Conservation (phyloP, 2,113 vertebrate species). For the Nettapus auritus region DNA sequence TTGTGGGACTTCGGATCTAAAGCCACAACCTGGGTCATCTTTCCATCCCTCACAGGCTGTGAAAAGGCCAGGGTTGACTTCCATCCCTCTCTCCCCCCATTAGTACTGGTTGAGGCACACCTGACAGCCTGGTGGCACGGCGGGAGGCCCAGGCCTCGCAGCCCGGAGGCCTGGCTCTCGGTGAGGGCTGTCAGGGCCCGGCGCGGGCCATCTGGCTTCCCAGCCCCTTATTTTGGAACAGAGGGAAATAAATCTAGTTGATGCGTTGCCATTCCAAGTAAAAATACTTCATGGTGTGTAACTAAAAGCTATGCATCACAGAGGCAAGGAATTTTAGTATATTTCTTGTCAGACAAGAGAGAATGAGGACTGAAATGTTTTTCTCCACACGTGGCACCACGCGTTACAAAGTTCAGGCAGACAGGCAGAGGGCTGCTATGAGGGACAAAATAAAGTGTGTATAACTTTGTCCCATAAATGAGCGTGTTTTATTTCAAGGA, state of each 20-base stretch:
- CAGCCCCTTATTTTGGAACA: not conserved
- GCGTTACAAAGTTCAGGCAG: not conserved
- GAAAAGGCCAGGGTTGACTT: not conserved
- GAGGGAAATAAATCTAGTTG: not conserved
- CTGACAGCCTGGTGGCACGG: not conserved
- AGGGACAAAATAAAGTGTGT: not conserved
- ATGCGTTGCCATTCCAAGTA: not conserved
- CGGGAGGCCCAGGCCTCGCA: not conserved
- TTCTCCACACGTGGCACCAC: fast-evolving
- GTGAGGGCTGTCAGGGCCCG: not conserved
- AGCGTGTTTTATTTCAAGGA: not conserved
- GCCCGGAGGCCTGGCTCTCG: not conserved
- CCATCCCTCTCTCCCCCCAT: not conserved
- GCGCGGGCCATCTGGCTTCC: not conserved
- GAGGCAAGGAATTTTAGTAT: not conserved
- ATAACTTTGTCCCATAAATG: not conserved
- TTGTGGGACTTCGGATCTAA: not conserved
- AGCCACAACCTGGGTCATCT: not conserved
- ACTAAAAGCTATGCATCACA: not conserved
- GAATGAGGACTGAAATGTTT: not conserved
- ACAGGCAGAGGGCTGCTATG: not conserved
- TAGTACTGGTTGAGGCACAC: not conserved
- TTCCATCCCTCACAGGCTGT: not conserved
- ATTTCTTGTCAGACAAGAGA: not conserved
- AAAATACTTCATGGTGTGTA: not conserved